These are phyloP conservation scores for Sinocyclocheilus grahami DNA, from an alignment of 2,113 vertebrate genomes.

Conservation along the genomic window DNA sequence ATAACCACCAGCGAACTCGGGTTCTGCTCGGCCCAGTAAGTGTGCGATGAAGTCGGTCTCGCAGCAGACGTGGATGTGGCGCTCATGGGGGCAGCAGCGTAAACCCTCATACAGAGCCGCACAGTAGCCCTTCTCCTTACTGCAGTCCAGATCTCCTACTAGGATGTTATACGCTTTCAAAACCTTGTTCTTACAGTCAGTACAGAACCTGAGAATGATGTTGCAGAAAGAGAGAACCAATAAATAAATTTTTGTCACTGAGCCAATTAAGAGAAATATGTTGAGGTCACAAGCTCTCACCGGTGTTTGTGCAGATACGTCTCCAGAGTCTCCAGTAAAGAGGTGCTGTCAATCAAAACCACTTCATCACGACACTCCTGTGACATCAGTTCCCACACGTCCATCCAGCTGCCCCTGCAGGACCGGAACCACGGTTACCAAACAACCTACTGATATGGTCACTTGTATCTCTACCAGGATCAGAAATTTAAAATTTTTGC, in stretches of 20 bases:
- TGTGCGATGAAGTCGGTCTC: conserved; percentile 98
- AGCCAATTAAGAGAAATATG: neutral
- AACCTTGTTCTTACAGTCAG: conserved; percentile 97
- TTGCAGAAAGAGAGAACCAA: neutral
- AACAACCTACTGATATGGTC: too few species aligned
- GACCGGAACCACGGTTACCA: neutral
- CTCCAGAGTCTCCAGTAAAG: conserved; percentile 94
- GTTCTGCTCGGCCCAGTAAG: conserved; percentile 91
- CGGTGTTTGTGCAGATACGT: conserved; percentile 94
- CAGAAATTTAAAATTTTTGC: too few species aligned
- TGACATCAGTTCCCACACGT: conserved; percentile 98
- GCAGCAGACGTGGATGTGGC: conserved; percentile 94
- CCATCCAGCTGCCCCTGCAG: conserved; percentile 95
- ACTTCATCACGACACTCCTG: conserved; percentile 97
- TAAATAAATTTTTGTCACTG: too few species aligned
- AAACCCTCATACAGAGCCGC: conserved; percentile 93
- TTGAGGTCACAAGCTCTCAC: conserved; percentile 65
- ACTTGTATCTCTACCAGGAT: too few species aligned
- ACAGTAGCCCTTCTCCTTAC: conserved; percentile 94
- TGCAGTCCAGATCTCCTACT: conserved; percentile 92
- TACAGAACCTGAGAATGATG: conserved; percentile 84
- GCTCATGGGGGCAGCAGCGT: conserved; percentile 93
- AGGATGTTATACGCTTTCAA: conserved; percentile 95
- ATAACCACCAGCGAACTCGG: conserved; percentile 95
- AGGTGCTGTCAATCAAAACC: conserved; percentile 91